These are phyloP conservation scores for Baccha elongata DNA, from an alignment of 2,888 invertebrate genomes.

Conservation along the genomic window DNA sequence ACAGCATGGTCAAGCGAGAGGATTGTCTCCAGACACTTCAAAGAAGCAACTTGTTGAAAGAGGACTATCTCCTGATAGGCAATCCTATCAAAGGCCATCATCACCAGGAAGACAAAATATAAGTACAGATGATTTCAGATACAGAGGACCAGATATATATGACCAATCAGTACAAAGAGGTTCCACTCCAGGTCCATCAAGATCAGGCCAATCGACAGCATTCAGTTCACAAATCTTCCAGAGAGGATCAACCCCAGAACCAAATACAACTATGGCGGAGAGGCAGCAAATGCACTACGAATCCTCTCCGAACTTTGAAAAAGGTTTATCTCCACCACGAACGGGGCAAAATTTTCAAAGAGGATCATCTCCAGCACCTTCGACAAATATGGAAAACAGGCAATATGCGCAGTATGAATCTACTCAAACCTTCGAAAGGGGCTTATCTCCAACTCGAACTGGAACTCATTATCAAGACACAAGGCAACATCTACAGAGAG, in stretches of 20 bases:
- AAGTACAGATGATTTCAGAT: not conserved
- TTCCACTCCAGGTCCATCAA: slow-evolving; percentile 8
- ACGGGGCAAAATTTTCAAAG: not conserved
- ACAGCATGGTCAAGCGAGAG: slow-evolving; percentile 78
- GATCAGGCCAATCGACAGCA: not conserved
- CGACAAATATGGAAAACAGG: not conserved
- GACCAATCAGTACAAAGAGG: slow-evolving; percentile 28
- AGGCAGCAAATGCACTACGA: slow-evolving; percentile 4
- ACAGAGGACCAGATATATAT: slow-evolving; percentile 24
- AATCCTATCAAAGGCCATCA: not conserved
- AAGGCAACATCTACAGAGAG: slow-evolving; percentile 26
- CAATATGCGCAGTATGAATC: slow-evolving; percentile 16
- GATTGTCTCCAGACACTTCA: slow-evolving; percentile 76
- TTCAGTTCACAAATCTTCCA: slow-evolving; percentile 15
- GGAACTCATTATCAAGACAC: slow-evolving; percentile 2
- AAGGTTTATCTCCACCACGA: slow-evolving; percentile 10
- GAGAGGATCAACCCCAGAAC: not conserved
- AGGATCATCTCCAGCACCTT: slow-evolving; percentile 1
- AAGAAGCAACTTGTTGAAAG: slow-evolving; percentile 56
- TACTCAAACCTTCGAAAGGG: not conserved
- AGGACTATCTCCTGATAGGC: not conserved
- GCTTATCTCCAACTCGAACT: slow-evolving; percentile 20
- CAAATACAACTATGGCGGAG: not conserved
- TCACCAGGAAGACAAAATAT: not conserved
- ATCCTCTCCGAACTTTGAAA: not conserved